phyloP scores from a whole-genome alignment of 1,140 invertebrate species.

The Rhopalosiphum maidis region DNA sequence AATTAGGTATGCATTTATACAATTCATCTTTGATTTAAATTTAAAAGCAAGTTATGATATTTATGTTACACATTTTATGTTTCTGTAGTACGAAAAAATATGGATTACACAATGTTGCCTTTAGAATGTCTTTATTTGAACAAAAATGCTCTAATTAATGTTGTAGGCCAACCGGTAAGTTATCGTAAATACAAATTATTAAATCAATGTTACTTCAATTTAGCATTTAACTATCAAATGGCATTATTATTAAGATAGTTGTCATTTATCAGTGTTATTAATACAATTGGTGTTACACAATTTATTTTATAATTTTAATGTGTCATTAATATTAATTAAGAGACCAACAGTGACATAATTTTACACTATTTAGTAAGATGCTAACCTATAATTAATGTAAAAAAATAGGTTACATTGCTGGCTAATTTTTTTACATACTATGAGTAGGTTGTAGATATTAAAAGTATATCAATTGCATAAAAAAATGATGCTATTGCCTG shows the following conservation, averaged over 20 bases:
- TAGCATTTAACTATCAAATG: not conserved
- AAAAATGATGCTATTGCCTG: not conserved
- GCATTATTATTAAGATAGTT: not conserved
- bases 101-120: slow-evolving; percentile 84
- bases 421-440: not conserved
- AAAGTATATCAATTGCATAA: not conserved
- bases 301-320: not conserved
- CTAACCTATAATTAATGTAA: not conserved
- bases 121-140: slow-evolving; percentile 97
- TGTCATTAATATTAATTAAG: not conserved
- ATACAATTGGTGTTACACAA: not conserved
- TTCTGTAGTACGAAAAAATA: slow-evolving; percentile 77
- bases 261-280: not conserved
- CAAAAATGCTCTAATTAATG: slow-evolving; percentile 86
- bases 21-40: not conserved
- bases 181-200: not conserved
- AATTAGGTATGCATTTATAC: slow-evolving; percentile 68
- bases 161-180: slow-evolving; percentile 72
- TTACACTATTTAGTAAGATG: not conserved
- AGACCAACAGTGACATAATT: not conserved
- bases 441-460: not conserved
- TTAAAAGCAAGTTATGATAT: not conserved
- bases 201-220: not conserved
- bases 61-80: not conserved
- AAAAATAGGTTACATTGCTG: not conserved